Conservation (phyloP, 2,888 invertebrate genomes). For the Schizaphis graminum region DNA sequence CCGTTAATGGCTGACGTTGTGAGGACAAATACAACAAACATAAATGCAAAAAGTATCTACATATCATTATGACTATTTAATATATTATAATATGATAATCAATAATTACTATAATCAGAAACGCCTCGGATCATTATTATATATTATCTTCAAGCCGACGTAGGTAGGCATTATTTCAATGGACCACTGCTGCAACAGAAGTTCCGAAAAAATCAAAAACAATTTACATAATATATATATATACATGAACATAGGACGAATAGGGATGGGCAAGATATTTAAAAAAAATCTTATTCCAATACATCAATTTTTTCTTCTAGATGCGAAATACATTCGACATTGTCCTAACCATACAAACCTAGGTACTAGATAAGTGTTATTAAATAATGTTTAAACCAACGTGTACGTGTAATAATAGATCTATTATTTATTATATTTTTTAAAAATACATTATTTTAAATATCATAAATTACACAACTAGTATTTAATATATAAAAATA, state of each 20-base stretch:
- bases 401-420: too few relatives aligned
- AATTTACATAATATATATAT: neutral
- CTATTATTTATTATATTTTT: too few relatives aligned
- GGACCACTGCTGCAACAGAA: neutral
- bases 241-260: neutral
- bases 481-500: too few relatives aligned
- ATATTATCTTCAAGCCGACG: neutral
- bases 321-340: neutral
- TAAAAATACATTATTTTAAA: too few relatives aligned
- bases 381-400: neutral
- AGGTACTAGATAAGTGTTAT: neutral
- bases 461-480: too few relatives aligned
- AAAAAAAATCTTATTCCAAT: neutral
- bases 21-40: neutral
- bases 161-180: neutral
- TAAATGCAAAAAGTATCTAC: neutral
- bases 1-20: neutral
- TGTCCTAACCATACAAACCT: neutral
- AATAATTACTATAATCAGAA: neutral
- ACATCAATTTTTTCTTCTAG: neutral
- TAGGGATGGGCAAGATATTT: neutral
- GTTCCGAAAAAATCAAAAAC: neutral
- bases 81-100: neutral
- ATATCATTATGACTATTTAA: too few relatives aligned
- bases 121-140: neutral